A percentile compares a stretch with the other conserved stretches of the same genome.
phyloP scores from a whole-genome alignment of 1,140 invertebrate species.

The Chironomus striatipennis region DNA sequence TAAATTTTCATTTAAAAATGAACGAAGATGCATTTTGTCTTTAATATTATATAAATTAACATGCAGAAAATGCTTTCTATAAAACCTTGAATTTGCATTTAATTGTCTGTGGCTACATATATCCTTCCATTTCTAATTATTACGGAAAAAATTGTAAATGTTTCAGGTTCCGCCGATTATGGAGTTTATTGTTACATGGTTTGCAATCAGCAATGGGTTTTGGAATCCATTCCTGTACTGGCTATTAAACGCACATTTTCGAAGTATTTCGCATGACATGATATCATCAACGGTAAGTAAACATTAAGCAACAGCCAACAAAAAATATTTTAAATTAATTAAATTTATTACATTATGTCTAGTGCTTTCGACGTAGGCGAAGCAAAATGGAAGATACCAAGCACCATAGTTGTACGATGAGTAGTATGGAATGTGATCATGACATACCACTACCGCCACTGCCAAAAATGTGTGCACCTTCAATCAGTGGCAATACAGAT shows the following conservation, averaged over 20 bases:
- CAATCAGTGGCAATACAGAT: conserved; percentile 42
- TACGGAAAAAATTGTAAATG: conserved; percentile 28
- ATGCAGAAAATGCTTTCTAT: too few relatives aligned
- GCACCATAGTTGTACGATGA: conserved; percentile 40
- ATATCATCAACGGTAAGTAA: conserved; percentile 60
- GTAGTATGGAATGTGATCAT: conserved; percentile 38
- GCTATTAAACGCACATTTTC: conserved; percentile 75
- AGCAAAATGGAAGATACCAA: conserved; percentile 26
- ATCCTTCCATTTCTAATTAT: conserved; percentile 9
- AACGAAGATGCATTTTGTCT: too few relatives aligned
- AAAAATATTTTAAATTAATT: background rate
- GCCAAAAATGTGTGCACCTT: conserved; percentile 31
- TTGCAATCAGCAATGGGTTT: conserved; percentile 75
- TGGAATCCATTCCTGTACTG: conserved; percentile 85
- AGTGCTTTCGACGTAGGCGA: background rate
- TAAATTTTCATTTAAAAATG: too few relatives aligned
- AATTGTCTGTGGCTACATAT: background rate
- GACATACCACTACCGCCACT: conserved; percentile 36
- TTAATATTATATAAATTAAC: too few relatives aligned
- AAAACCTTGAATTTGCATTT: background rate
- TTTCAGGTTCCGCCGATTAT: conserved; percentile 62
- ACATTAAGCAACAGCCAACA: background rate
- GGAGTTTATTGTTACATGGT: conserved; percentile 75
- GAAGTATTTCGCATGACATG: conserved; percentile 65
- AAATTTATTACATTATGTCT: background rate